phyloP scores from a whole-genome alignment of 2,888 invertebrate genomes.

The Drosophila algonquin region DNA sequence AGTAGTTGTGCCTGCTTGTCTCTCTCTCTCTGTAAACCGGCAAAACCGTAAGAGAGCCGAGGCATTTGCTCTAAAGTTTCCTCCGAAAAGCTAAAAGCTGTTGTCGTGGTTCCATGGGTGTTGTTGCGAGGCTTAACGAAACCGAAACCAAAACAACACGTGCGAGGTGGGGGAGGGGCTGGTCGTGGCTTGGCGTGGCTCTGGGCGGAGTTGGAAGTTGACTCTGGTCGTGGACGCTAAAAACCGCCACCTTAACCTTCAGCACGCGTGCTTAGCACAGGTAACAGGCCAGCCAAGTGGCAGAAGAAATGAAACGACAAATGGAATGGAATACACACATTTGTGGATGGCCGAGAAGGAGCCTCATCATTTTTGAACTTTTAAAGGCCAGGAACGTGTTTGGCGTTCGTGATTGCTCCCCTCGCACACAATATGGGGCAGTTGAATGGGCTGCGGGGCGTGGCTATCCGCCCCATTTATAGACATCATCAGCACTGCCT shows the following conservation, averaged over 20 bases:
- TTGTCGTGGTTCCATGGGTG: conserved; percentile 9
- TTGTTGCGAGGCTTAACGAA: conserved; percentile 13
- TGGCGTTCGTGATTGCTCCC: conserved; percentile 29
- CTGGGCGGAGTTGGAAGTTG: conserved; percentile 27
- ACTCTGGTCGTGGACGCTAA: conserved; percentile 10
- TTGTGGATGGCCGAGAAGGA: conserved; percentile 26
- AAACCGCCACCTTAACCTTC: conserved; percentile 58
- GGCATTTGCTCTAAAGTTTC: conserved; percentile 4
- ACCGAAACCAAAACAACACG: conserved; percentile 45
- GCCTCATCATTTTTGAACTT: conserved; percentile 24
- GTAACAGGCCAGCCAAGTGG: conserved; percentile 1
- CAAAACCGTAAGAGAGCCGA: conserved; percentile 16
- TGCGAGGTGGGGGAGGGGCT: conserved; percentile 1
- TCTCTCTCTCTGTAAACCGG: conserved; percentile 26
- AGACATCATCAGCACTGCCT: not conserved
- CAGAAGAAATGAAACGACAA: conserved; percentile 34
- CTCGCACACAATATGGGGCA: conserved; percentile 12
- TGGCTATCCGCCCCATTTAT: not conserved
- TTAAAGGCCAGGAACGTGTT: conserved; percentile 60
- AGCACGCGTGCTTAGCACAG: conserved; percentile 41
- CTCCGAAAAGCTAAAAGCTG: conserved; percentile 19
- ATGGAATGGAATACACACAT: conserved; percentile 40
- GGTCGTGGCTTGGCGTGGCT: not conserved
- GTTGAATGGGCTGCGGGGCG: conserved; percentile 29
- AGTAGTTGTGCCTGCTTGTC: not conserved